Conservation (phyloP, 2,797 vertebrate genomes). For the Eulemur albifrons region DNA sequence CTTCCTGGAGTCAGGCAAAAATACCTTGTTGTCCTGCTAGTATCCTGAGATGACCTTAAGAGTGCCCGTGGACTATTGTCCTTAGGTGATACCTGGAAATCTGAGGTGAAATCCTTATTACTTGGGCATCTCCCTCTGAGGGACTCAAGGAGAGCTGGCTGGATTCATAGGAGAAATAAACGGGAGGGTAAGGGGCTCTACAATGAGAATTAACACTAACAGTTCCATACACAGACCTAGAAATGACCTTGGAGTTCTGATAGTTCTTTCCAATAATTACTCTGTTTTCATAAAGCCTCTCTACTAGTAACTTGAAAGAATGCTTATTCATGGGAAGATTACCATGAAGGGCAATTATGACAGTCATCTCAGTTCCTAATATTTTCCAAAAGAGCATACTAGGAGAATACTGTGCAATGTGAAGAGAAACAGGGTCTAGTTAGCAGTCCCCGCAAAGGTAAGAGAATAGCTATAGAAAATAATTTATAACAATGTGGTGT, state of each 20-base stretch:
- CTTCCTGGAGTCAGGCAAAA: constrained; percentile 22
- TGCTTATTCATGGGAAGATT: constrained; percentile 8
- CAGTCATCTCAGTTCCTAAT: background rate
- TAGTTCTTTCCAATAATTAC: constrained; percentile 24
- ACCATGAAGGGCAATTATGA: background rate
- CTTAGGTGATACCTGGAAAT: background rate
- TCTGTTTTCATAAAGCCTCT: constrained; percentile 35
- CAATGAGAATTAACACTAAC: background rate
- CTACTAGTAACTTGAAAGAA: background rate
- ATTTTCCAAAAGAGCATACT: background rate
- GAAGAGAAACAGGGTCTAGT: background rate
- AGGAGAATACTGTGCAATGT: background rate
- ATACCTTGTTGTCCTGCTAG: background rate
- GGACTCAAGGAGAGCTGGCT: background rate
- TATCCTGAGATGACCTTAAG: background rate
- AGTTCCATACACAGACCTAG: background rate
- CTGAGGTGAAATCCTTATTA: background rate
- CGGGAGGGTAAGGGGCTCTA: background rate
- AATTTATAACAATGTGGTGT: background rate
- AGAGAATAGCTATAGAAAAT: background rate
- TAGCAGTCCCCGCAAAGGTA: background rate
- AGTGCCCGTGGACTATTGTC: background rate
- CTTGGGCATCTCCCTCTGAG: background rate
- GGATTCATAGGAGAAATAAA: background rate
- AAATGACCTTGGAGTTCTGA: constrained; percentile 29